Evolutionary conservation across 2,797 vertebrate genomes (phyloP).

Genomic region (Betta splendens): DNA sequence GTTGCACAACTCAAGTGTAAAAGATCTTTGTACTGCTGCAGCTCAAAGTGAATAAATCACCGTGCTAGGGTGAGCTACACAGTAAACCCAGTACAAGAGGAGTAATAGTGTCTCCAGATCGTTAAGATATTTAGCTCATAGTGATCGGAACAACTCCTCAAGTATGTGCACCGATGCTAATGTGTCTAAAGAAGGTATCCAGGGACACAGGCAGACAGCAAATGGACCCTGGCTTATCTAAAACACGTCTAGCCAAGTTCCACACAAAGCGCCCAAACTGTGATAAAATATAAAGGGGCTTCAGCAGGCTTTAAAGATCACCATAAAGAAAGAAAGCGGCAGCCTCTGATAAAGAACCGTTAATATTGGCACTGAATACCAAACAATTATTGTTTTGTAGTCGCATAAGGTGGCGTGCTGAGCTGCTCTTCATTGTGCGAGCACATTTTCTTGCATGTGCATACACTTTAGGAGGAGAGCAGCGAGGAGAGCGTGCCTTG

Average conservation of each 20-base stretch:
- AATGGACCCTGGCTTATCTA: conserved; percentile 29
- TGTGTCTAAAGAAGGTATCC: conserved; percentile 19
- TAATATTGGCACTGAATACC: conserved; percentile 23
- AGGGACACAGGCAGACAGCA: conserved; percentile 30
- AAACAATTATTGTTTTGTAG: not conserved
- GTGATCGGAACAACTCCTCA: conserved; percentile 25
- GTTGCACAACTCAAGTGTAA: conserved; percentile 3
- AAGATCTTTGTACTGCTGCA: conserved; percentile 9
- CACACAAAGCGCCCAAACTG: conserved; percentile 20
- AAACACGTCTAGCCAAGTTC: conserved; percentile 5
- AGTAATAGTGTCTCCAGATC: conserved; percentile 30
- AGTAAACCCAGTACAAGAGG: conserved; percentile 23
- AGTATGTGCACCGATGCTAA: conserved; percentile 33
- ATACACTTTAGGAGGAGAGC: conserved; percentile 8
- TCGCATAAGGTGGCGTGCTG: conserved; percentile 10
- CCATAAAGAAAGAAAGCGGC: conserved; percentile 8
- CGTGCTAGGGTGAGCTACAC: conserved; percentile 15
- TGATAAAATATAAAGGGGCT: conserved; percentile 7
- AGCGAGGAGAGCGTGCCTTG: conserved; percentile 2
- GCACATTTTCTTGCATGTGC: conserved; percentile 19
- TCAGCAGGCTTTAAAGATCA: conserved; percentile 21
- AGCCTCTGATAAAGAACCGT: conserved; percentile 8
- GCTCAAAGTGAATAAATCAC: conserved; percentile 20
- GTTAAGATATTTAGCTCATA: conserved; percentile 27
- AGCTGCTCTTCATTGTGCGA: conserved; percentile 18